Percentiles rank a stretch among this genome's conserved stretches.
phyloP scores from a whole-genome alignment of 23 tunicate genomes.

The Phallusia fumigata region DNA sequence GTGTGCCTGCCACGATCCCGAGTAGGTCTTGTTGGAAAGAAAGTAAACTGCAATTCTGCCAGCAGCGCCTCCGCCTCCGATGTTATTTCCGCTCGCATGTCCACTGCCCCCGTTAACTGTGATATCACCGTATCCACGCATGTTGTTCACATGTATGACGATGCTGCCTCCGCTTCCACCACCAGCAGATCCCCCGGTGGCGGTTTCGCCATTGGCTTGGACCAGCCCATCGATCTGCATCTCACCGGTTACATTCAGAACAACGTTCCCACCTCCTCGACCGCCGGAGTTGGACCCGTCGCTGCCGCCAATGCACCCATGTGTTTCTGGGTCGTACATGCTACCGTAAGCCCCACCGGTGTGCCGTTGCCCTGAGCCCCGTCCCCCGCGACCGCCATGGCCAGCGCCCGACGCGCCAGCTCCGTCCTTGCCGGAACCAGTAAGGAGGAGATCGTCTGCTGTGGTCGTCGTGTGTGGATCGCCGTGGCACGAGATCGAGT shows the following conservation, averaged over 20 bases:
- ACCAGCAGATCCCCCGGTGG: conserved; percentile 15
- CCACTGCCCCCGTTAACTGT: conserved; percentile 36
- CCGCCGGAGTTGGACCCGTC: conserved; percentile 20
- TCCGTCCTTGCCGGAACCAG: conserved; percentile 17
- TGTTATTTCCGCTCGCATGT: conserved; percentile 23
- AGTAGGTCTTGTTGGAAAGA: conserved; percentile 25
- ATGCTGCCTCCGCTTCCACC: conserved; percentile 45
- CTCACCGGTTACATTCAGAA: conserved; percentile 8
- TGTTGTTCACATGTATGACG: conserved; percentile 15
- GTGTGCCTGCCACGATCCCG: conserved; percentile 35
- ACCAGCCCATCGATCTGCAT: conserved; percentile 34
- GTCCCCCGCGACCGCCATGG: conserved; percentile 24
- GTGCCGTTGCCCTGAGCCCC: conserved; percentile 13
- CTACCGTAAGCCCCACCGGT: conserved; percentile 25
- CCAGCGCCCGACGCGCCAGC: conserved; percentile 24
- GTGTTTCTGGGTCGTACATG: conserved; percentile 22
- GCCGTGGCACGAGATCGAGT: conserved; percentile 13
- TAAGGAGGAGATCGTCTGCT: not conserved
- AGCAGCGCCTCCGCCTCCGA: conserved; percentile 38
- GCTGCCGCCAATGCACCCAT: conserved; percentile 21
- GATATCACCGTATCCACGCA: conserved; percentile 39
- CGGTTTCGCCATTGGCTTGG: conserved; percentile 24
- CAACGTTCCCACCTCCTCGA: conserved; percentile 6
- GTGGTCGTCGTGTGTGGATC: conserved; percentile 14
- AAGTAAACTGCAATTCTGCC: conserved; percentile 36